Conservation (phyloP, 2,888 invertebrate genomes). For the Furcula furcula region DNA sequence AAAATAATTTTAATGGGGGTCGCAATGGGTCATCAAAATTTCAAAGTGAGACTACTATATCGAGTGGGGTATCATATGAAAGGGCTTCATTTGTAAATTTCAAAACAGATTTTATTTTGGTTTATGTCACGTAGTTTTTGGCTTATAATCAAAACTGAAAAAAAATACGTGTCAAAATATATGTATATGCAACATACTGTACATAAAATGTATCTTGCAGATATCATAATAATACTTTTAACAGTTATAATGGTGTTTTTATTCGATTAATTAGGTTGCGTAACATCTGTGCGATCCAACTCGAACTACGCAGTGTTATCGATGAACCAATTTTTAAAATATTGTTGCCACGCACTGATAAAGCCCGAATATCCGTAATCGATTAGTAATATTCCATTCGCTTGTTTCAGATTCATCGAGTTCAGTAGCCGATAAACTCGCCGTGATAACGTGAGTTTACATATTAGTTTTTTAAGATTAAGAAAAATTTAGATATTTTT, state of each 20-base stretch:
- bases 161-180: too few relatives aligned
- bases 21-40: too few relatives aligned
- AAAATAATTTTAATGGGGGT: too few relatives aligned
- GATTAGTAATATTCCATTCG: constrained; percentile 47
- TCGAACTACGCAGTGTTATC: not conserved
- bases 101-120: too few relatives aligned
- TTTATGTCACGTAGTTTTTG: too few relatives aligned
- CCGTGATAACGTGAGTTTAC: constrained; percentile 43
- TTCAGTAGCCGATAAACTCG: constrained; percentile 59
- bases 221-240: not conserved
- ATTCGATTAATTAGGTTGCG: not conserved
- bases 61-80: too few relatives aligned
- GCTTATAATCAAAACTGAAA: too few relatives aligned
- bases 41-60: too few relatives aligned
- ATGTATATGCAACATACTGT: too few relatives aligned
- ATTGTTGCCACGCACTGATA: constrained; percentile 17
- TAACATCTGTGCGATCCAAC: not conserved
- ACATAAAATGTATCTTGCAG: too few relatives aligned
- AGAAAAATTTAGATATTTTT: not conserved
- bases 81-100: too few relatives aligned
- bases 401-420: constrained; percentile 61
- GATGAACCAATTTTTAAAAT: not conserved
- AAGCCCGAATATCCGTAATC: constrained; percentile 22
- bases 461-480: not conserved
- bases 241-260: not conserved